These are phyloP conservation scores for Nothobranchius furzeri DNA, from an alignment of 2,113 vertebrate genomes.

Conservation along the genomic window DNA sequence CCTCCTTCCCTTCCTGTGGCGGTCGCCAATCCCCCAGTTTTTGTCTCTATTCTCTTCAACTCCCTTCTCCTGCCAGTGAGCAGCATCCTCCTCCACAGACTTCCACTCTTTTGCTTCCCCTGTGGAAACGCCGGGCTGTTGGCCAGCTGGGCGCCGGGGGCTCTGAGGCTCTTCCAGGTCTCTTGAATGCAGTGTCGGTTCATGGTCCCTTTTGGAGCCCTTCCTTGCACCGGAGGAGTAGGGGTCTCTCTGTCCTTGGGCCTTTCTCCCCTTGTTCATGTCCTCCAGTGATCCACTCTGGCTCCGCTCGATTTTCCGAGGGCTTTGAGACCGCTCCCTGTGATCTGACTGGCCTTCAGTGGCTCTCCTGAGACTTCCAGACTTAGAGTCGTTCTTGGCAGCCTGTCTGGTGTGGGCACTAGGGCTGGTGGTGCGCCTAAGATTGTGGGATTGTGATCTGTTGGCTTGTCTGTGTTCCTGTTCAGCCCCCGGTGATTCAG, in stretches of 20 bases:
- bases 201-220: conserved; percentile 66
- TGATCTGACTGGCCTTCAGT: conserved; percentile 47
- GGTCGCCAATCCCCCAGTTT: conserved; percentile 41
- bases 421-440: conserved; percentile 64
- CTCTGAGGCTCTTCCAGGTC: conserved; percentile 63
- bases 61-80: conserved; percentile 59
- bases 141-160: conserved; percentile 67
- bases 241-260: conserved; percentile 34
- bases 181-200: conserved; percentile 32
- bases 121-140: conserved; percentile 53
- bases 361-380: conserved; percentile 75
- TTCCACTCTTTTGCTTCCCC: conserved; percentile 65
- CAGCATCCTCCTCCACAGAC: conserved; percentile 66
- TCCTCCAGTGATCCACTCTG: conserved; percentile 42
- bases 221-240: conserved; percentile 81
- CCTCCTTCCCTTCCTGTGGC: conserved; percentile 61
- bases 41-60: conserved; percentile 45
- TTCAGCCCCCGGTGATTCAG: conserved; percentile 37
- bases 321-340: conserved; percentile 54
- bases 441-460: conserved; percentile 39
- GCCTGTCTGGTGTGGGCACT: conserved; percentile 54
- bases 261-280: conserved; percentile 54
- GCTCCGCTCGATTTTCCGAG: conserved; percentile 69
- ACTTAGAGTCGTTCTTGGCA: conserved; percentile 57
- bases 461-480: conserved; percentile 47